Conservation (phyloP, 2,113 vertebrate species). For the Eolophus roseicapilla region DNA sequence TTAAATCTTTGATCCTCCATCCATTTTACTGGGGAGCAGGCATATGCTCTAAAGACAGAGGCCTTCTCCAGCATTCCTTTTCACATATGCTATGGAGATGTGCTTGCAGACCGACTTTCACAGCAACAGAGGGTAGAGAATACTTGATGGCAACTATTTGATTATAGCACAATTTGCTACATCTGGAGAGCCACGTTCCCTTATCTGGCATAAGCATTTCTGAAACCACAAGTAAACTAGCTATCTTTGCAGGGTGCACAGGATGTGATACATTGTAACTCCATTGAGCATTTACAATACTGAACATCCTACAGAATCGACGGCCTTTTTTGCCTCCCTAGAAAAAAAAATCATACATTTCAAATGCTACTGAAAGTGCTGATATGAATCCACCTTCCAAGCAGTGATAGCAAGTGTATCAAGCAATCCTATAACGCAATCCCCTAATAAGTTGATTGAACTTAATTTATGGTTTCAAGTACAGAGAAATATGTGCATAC, state of each 20-base stretch:
- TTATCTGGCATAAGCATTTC: not conserved
- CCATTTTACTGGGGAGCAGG: not conserved
- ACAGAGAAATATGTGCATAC: not conserved
- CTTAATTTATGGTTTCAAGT: not conserved
- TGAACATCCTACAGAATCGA: not conserved
- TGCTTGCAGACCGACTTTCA: not conserved
- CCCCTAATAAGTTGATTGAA: not conserved
- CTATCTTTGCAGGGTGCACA: not conserved
- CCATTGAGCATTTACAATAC: not conserved
- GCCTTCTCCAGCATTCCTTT: not conserved
- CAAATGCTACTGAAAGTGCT: not conserved
- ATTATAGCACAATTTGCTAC: not conserved
- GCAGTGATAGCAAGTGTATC: not conserved
- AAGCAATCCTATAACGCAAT: not conserved
- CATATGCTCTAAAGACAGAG: not conserved
- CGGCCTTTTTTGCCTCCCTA: not conserved
- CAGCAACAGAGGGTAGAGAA: not conserved
- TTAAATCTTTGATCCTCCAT: not conserved
- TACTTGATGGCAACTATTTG: not conserved
- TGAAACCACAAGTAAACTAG: not conserved
- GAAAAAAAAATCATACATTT: not conserved
- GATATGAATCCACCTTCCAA: not conserved
- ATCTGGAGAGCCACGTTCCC: not conserved
- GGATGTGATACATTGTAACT: not conserved
- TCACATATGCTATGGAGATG: not conserved